Evolutionary conservation across 30 jellyfish, hydroid and myxozoan species (phyloP).

Genomic region (Hydractinia echinata): DNA sequence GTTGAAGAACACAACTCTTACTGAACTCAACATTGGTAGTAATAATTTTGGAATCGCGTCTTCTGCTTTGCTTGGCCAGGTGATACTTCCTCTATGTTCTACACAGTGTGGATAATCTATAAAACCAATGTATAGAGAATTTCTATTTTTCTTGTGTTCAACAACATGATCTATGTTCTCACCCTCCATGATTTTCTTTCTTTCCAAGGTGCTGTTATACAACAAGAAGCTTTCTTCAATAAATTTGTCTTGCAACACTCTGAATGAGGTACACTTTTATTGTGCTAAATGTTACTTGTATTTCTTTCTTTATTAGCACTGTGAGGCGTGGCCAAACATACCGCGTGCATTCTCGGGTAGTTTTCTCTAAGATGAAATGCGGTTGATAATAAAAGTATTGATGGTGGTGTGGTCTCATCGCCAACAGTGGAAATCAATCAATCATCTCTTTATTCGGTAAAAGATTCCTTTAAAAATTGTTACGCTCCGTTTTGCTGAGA

Average conservation of each 20-base stretch:
- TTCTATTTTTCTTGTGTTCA: not conserved
- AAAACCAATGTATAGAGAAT: not conserved
- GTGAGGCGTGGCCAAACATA: no score
- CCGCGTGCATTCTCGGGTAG: no score
- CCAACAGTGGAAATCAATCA: no score
- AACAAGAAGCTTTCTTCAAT: slow-evolving; percentile 58
- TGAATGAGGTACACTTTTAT: slow-evolving; percentile 62
- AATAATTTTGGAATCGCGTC: slow-evolving; percentile 74
- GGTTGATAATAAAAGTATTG: no score
- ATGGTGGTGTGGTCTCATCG: no score
- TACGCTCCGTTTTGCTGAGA: no score
- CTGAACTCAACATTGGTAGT: slow-evolving; percentile 76
- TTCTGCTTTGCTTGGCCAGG: slow-evolving; percentile 76
- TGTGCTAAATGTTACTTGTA: no score
- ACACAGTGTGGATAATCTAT: not conserved
- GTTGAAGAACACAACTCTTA: slow-evolving; percentile 58
- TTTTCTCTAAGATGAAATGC: no score
- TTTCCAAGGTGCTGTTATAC: slow-evolving; percentile 59
- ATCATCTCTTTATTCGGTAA: no score
- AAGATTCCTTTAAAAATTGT: no score
- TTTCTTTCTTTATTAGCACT: no score
- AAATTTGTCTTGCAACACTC: slow-evolving; percentile 82
- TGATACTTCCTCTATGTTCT: not conserved
- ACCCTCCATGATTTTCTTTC: not conserved
- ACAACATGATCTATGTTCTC: not conserved